Conservation (phyloP, 2,113 vertebrate genomes). For the Bos taurus region ARS-UCD2.0 NC_037333.1:48420501-48421000, state of each 20-base stretch:
- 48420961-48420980: not conserved
- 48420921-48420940: not conserved
- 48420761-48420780: not conserved
- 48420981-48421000: fast-evolving
- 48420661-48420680: not conserved
- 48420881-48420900: not conserved
- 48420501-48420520: not conserved
- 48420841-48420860: not conserved
- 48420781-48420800: not conserved
- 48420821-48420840: not conserved
- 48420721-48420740: not conserved
- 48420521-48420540: not conserved
- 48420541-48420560: not conserved
- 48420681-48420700: not conserved
- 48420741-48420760: not conserved
- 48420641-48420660: not conserved
- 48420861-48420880: not conserved
- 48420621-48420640: not conserved
- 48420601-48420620: not conserved
- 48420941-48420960: not conserved
- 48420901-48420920: not conserved
- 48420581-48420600: not conserved
- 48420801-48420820: not conserved
- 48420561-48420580: not conserved
- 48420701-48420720: not conserved